These are phyloP conservation scores for Bradypus variegatus DNA, from an alignment of 2,797 vertebrate genomes.

Conservation along the genomic window DNA sequence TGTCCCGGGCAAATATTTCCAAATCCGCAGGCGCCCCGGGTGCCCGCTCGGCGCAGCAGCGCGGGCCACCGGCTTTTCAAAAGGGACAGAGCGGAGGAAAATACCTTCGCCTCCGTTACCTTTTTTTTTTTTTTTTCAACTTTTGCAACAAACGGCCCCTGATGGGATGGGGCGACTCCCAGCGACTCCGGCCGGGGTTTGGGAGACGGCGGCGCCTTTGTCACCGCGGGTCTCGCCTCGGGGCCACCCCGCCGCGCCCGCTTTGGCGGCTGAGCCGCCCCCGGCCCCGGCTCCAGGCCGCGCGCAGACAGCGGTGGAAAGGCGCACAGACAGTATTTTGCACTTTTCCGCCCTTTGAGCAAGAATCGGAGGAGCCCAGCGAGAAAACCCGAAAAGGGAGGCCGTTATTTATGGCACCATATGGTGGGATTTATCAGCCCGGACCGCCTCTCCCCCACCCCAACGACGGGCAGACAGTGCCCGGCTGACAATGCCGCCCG, in stretches of 20 bases:
- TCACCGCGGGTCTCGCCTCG: neutral
- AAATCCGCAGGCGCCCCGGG: neutral
- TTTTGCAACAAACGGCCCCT: neutral
- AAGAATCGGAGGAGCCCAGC: constrained; percentile 47
- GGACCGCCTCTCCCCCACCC: constrained; percentile 38
- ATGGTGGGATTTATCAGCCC: constrained; percentile 71
- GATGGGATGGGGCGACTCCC: neutral
- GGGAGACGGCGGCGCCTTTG: neutral
- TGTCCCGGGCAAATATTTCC: neutral
- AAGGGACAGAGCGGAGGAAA: rapidly evolving
- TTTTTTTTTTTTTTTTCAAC: neutral
- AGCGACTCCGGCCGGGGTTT: neutral
- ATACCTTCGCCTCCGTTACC: neutral
- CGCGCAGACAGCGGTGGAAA: neutral
- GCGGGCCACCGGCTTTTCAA: neutral
- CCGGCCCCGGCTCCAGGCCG: neutral
- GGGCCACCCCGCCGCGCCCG: neutral
- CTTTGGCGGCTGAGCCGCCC: neutral
- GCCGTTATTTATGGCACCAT: constrained; percentile 73
- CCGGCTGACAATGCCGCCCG: constrained; percentile 37
- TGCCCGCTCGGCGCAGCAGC: neutral
- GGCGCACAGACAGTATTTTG: constrained; percentile 49
- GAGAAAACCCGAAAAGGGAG: constrained; percentile 68
- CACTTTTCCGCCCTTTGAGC: constrained; percentile 54
- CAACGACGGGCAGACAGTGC: constrained; percentile 44